These are phyloP conservation scores for Podarcis raffonei DNA, from an alignment of 2,113 vertebrate species.

Conservation along the genomic window DNA sequence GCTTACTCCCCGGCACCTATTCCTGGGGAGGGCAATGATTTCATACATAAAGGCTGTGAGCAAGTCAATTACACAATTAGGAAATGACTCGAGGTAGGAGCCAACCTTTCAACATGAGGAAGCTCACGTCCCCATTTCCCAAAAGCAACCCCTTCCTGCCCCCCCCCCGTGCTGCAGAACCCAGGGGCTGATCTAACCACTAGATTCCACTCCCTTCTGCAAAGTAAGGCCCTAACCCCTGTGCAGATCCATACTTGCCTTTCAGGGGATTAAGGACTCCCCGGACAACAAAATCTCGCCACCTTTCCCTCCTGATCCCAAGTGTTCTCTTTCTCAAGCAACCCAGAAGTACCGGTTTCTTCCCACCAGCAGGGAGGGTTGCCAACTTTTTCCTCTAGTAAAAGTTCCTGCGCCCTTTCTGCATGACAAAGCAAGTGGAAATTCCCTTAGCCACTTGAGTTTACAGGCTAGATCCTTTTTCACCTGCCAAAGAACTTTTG, in stretches of 20 bases:
- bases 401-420: background rate
- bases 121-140: background rate
- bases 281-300: background rate
- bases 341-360: background rate
- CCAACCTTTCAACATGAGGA: background rate
- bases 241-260: background rate
- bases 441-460: background rate
- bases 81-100: slow-evolving; percentile 1
- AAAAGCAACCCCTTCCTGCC: background rate
- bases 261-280: background rate
- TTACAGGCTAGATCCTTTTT: background rate
- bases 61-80: slow-evolving; percentile 19
- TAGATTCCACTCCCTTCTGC: background rate
- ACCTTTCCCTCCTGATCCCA: background rate
- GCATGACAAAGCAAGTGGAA: background rate
- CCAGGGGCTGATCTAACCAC: background rate
- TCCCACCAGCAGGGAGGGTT: background rate
- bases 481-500: background rate
- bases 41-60: background rate
- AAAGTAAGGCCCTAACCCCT: too few species aligned
- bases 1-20: background rate
- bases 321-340: background rate
- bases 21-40: background rate
- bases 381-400: background rate
- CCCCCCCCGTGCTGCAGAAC: background rate